Evolutionary conservation across 2,113 vertebrate species (phyloP).

Genomic region (Myrmecobius fasciatus): DNA sequence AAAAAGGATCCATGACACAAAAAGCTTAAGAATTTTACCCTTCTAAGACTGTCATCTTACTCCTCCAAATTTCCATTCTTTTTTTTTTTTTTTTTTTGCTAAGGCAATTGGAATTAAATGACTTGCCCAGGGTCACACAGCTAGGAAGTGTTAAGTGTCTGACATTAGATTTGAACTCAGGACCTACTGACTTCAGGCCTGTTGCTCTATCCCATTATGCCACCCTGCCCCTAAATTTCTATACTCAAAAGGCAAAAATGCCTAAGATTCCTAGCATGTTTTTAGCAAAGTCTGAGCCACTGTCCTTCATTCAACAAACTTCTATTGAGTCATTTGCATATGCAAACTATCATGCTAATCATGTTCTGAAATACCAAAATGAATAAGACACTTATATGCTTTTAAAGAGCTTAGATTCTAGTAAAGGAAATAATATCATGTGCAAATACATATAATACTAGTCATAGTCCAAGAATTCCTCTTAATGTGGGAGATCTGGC

Average conservation of each 20-base stretch:
- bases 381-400: neutral
- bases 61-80: neutral
- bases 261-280: neutral
- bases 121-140: too few species aligned
- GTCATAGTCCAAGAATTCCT: neutral
- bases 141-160: too few species aligned
- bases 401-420: neutral
- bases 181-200: too few species aligned
- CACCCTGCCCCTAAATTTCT: neutral
- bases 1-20: neutral
- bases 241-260: neutral
- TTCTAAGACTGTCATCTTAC: rapidly evolving
- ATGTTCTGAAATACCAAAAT: neutral
- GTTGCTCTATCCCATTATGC: too few species aligned
- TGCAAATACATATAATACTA: neutral
- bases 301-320: neutral
- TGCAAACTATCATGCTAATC: neutral
- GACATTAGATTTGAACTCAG: too few species aligned
- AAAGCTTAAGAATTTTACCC: neutral
- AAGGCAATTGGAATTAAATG: too few species aligned
- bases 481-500: neutral
- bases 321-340: neutral
- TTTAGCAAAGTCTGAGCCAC: neutral
- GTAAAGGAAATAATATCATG: neutral
- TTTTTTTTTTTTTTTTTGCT: too few species aligned